Conservation (phyloP, 2,888 invertebrate species). For the Limnephilus lunatus region DNA sequence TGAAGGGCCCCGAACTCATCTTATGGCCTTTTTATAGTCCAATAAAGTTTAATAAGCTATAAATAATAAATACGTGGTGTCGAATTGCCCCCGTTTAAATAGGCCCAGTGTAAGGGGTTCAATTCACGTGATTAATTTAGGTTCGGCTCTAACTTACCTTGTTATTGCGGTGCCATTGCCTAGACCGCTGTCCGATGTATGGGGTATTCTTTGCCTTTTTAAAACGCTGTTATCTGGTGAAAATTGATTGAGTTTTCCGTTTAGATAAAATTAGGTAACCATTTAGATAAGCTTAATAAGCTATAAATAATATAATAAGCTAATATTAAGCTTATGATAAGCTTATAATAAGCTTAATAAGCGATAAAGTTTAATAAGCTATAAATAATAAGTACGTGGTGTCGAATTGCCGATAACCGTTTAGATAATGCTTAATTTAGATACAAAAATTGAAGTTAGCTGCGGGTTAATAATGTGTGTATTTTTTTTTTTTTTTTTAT, state of each 20-base stretch:
- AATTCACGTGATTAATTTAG: constrained; percentile 3
- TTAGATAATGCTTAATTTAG: too few relatives aligned
- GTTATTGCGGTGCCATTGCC: neutral
- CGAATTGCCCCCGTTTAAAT: constrained; percentile 37
- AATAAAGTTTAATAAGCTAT: constrained; percentile 45
- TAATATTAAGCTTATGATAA: too few relatives aligned
- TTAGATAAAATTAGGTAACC: too few relatives aligned
- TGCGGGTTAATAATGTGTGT: too few relatives aligned
- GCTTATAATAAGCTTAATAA: too few relatives aligned
- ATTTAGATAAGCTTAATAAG: too few relatives aligned
- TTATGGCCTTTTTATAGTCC: constrained; percentile 37
- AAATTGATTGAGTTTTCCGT: too few relatives aligned
- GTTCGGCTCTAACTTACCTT: neutral
- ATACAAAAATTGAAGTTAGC: too few relatives aligned
- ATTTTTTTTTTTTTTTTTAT: too few relatives aligned
- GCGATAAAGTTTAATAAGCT: constrained; percentile 46
- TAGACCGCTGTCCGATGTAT: too few relatives aligned
- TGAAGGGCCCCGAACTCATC: constrained; percentile 22
- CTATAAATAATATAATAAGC: too few relatives aligned
- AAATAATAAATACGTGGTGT: constrained; percentile 44
- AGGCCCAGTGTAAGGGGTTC: neutral
- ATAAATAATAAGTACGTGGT: constrained; percentile 42
- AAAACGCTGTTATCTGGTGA: neutral
- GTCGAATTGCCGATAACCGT: constrained; percentile 32
- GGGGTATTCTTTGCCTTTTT: neutral